Base-by-base conservation (phyloP, 2,888 invertebrate genomes). In the Thecophora atra region DNA sequence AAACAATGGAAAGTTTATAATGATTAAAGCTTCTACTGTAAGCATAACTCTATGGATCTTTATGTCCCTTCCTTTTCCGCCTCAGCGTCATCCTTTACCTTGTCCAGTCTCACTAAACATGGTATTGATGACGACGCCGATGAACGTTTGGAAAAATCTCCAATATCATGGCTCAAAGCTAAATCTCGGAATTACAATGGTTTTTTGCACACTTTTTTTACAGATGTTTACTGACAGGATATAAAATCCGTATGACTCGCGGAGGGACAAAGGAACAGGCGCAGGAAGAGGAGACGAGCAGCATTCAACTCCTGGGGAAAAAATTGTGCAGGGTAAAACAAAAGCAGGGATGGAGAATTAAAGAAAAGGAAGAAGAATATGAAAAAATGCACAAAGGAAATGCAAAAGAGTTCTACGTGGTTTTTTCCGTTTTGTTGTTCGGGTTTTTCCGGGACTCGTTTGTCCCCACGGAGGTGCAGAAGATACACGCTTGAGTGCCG, bases 161-260 rank as follows among this genome's bases (percentile, higher is more conserved):
- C 78, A 81, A 81, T 81, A 81, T 82, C 80, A 81, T 81, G 79
- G 82, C 81, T 81, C 81, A 81, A 82, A 81, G 81, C 81, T 75
- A 81, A 81, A 81, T 81, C 81, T 81, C 79, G 77, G 80, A 68
- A 67, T 54, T 56, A 63, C 68, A 68, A 13, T 37, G 28, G 37
- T 60, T 24, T 58, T 28, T 21, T 21, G 17, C 37, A 37, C 1
- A 37, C 13, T n/a, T 51, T 51, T 62, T 62, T 51, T 21, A 24
- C 28, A 21, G 19, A 15, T 60, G 26, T 66, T 64, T 47, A 42
- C 47, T 51, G 70, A 69, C 58, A 28, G 58, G 69, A 69, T 72
- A 68, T 47, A 60, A 47, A 60, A 13, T 28, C 70, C 42, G 21
- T 65, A 26, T 56, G 56, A 68, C 1, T 11, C 37, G 8, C 68